Conservation (phyloP, 2,797 vertebrate species). For the Sebastolobus alascanus region DNA sequence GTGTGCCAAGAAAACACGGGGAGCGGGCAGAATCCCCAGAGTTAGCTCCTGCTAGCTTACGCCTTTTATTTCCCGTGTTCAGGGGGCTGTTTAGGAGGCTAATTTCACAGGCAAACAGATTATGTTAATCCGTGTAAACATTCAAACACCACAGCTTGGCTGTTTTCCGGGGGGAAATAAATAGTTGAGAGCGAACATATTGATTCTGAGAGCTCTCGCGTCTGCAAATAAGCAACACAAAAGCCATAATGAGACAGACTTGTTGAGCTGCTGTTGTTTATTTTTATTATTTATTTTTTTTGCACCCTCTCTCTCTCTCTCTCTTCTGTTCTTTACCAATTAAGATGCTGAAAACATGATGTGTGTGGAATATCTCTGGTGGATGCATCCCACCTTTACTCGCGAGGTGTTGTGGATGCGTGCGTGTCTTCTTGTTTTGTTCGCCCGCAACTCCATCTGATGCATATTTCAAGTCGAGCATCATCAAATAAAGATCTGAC, state of each 20-base stretch:
- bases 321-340: conserved; percentile 68
- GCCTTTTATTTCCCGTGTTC: conserved; percentile 83
- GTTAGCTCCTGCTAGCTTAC: conserved; percentile 76
- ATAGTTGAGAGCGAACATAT: conserved; percentile 84
- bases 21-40: conserved; percentile 77
- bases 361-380: conserved; percentile 35
- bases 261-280: conserved; percentile 73
- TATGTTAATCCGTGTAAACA: conserved; percentile 91
- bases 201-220: conserved; percentile 79
- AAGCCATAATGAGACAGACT: conserved; percentile 81
- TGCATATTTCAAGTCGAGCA: conserved; percentile 37
- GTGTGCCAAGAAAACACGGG: conserved; percentile 77
- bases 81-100: conserved; percentile 86
- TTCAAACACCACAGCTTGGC: conserved; percentile 87
- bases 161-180: conserved; percentile 86
- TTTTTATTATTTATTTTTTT: conserved; percentile 1
- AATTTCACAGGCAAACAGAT: conserved; percentile 91
- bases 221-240: conserved; percentile 84
- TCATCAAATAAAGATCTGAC: conserved; percentile 50
- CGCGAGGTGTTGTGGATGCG: conserved; percentile 4
- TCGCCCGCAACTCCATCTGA: conserved; percentile 6
- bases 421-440: conserved; percentile 25
- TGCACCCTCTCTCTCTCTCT: conserved; percentile 30
- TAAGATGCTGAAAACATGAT: conserved; percentile 65
- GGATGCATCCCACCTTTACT: conserved; percentile 30